A percentile compares a stretch with the other conserved stretches of the same genome.
Evolutionary conservation across 1,140 invertebrate genomes (phyloP).

Genomic region (Pogonognathellus flavescens): DNA sequence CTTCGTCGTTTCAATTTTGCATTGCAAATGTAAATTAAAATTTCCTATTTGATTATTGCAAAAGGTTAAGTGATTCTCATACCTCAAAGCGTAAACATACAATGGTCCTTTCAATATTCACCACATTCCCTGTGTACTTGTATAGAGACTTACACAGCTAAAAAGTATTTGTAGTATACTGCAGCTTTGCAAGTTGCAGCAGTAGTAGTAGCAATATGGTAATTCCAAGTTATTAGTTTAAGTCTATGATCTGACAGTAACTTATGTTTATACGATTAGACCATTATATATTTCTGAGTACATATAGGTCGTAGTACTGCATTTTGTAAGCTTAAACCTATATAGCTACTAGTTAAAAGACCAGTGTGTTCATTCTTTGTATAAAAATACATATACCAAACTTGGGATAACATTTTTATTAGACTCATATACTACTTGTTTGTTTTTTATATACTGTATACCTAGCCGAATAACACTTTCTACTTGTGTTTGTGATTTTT

Average conservation of each 20-base stretch:
- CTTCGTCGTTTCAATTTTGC: background rate
- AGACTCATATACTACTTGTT: background rate
- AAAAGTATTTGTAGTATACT: too few relatives aligned
- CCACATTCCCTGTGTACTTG: too few relatives aligned
- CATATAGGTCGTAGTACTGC: too few relatives aligned
- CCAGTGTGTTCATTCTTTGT: background rate
- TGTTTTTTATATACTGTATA: too few relatives aligned
- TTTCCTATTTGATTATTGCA: constrained; percentile 8
- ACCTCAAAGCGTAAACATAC: background rate
- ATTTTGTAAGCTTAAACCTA: too few relatives aligned
- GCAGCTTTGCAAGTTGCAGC: too few relatives aligned
- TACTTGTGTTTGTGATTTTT: constrained; percentile 43
- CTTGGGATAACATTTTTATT: background rate
- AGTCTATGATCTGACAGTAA: too few relatives aligned
- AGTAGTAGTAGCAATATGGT: too few relatives aligned
- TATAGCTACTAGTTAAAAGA: background rate
- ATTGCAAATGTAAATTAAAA: constrained; percentile 22
- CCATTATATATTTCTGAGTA: too few relatives aligned
- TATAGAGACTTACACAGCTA: too few relatives aligned
- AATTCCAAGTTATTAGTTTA: too few relatives aligned
- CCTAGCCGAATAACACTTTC: constrained; percentile 22
- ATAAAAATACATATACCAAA: background rate
- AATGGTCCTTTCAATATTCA: background rate
- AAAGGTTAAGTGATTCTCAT: background rate
- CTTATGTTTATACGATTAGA: too few relatives aligned